phyloP scores from a whole-genome alignment of 2,113 vertebrate genomes.

The Cichladusa arquata region DNA sequence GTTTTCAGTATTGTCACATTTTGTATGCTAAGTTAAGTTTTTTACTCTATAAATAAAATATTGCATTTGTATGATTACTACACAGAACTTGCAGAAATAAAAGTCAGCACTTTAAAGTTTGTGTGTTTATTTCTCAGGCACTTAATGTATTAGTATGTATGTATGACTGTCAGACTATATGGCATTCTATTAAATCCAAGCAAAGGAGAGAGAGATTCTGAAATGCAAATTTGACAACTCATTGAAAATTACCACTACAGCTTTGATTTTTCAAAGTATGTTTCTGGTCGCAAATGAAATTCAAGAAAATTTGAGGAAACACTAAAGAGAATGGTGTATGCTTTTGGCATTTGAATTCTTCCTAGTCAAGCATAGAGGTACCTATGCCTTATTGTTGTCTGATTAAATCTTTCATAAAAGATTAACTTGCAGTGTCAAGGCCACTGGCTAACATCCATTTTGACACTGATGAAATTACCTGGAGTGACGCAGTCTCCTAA shows the following conservation, averaged over 20 bases:
- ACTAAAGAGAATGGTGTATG: not conserved
- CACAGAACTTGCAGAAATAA: not conserved
- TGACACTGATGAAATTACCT: constrained; percentile 69
- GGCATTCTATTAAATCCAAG: not conserved
- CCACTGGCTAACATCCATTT: constrained; percentile 60
- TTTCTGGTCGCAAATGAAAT: constrained; percentile 3
- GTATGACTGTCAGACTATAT: not conserved
- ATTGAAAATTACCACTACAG: not conserved
- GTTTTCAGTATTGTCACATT: not conserved
- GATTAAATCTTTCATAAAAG: constrained; percentile 58
- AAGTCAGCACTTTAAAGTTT: not conserved
- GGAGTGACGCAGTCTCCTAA: not conserved
- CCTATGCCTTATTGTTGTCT: constrained; percentile 28
- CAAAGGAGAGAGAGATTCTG: not conserved
- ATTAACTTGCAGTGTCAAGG: constrained; percentile 64
- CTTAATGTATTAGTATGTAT: not conserved
- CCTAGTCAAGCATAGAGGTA: not conserved
- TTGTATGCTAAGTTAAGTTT: not conserved
- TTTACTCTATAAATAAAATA: not conserved
- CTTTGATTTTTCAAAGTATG: constrained; percentile 39
- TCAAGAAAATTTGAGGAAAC: constrained; percentile 14
- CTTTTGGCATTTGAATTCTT: not conserved
- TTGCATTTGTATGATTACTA: not conserved
- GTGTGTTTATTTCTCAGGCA: not conserved
- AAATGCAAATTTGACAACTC: constrained; percentile 24